Conservation (phyloP, 2,797 vertebrate species). For the Meriones psammophilus region DNA sequence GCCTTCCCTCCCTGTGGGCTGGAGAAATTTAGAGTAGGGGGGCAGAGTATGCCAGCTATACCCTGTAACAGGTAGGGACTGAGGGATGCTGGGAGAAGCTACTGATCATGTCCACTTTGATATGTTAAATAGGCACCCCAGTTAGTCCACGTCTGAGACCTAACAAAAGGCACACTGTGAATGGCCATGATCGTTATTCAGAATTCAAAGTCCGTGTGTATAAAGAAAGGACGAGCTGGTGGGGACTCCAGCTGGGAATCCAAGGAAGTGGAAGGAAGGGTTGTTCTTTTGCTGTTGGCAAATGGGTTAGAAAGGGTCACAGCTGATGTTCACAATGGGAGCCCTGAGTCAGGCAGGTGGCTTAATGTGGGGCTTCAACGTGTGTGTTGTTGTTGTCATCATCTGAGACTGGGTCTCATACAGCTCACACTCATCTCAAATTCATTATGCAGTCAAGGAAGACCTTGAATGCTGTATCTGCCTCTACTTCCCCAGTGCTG, state of each 20-base stretch:
- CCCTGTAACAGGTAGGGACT: not conserved
- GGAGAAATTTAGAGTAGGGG: not conserved
- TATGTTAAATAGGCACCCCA: not conserved
- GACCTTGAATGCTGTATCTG: not conserved
- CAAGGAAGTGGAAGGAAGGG: not conserved
- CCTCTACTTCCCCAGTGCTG: not conserved
- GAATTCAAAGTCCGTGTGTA: not conserved
- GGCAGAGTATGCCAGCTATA: not conserved
- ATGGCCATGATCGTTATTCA: not conserved
- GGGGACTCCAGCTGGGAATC: not conserved
- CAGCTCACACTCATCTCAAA: not conserved
- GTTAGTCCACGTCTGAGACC: not conserved
- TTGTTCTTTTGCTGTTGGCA: conserved; percentile 8
- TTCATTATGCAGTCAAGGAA: not conserved
- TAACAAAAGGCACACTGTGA: not conserved
- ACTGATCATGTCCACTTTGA: not conserved
- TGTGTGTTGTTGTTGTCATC: not conserved
- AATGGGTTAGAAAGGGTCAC: not conserved
- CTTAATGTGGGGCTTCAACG: not conserved
- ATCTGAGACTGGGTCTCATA: not conserved
- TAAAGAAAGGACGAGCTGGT: not conserved
- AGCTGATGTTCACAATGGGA: not conserved
- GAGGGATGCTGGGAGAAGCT: not conserved
- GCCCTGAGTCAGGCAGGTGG: not conserved
- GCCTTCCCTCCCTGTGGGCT: not conserved